A percentile compares a stretch with the other conserved stretches of the same genome.
phyloP scores from a whole-genome alignment of 2,797 vertebrate genomes.

The Danio choprae region DNA sequence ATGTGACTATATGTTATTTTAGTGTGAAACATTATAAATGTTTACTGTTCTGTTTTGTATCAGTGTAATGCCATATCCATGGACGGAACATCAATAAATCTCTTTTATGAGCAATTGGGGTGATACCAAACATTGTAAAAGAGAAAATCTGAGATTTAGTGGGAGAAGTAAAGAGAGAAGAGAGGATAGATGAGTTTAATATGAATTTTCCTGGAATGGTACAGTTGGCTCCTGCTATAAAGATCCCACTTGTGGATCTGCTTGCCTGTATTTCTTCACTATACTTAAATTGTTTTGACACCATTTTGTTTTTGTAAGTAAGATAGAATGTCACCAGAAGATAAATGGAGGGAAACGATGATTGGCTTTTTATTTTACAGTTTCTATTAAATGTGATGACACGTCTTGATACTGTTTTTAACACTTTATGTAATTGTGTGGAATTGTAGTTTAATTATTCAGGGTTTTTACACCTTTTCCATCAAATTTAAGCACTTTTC shows the following conservation, averaged over 20 bases:
- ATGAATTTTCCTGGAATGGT: constrained; percentile 14
- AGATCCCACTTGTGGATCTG: not conserved
- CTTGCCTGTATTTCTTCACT: constrained; percentile 18
- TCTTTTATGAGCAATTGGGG: constrained; percentile 22
- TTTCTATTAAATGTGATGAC: not conserved
- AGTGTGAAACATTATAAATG: constrained; percentile 15
- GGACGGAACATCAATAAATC: constrained; percentile 33
- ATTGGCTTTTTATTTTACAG: not conserved
- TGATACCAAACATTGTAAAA: constrained; percentile 40
- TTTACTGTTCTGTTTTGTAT: constrained; percentile 28
- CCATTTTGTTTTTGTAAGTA: constrained; percentile 1
- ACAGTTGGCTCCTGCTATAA: constrained; percentile 3
- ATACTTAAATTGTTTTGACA: not conserved
- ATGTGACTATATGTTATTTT: not conserved
- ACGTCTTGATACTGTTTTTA: not conserved
- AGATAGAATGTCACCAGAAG: not conserved
- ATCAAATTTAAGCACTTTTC: too few relatives aligned
- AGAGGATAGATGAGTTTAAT: constrained; percentile 47
- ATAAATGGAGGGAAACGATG: not conserved
- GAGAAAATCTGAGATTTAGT: constrained; percentile 24
- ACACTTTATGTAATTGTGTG: not conserved
- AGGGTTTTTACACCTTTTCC: too few relatives aligned
- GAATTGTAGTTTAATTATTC: not conserved
- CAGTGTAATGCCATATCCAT: constrained; percentile 32
- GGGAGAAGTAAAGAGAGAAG: constrained; percentile 14